Conservation (phyloP, 2,888 invertebrate genomes). For the Ferdinandea cuprea region DNA sequence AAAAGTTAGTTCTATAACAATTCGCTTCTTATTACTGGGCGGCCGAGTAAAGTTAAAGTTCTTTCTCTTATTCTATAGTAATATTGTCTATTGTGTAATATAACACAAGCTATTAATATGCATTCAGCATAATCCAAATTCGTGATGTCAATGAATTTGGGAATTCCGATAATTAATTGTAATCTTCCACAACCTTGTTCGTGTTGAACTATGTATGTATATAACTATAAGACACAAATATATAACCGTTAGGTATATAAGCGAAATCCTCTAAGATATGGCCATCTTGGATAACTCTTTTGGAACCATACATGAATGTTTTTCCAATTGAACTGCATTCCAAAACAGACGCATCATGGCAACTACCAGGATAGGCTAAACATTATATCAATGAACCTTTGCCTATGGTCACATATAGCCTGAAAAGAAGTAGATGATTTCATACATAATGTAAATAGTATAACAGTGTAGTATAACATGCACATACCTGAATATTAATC, state of each 20-base stretch:
- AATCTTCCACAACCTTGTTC: slow-evolving; percentile 8
- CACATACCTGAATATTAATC: background rate
- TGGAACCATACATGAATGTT: too few species aligned
- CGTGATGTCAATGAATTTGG: slow-evolving; percentile 1
- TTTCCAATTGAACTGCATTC: too few species aligned
- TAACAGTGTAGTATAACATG: background rate
- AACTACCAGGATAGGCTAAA: too few species aligned
- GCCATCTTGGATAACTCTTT: slow-evolving; percentile 1
- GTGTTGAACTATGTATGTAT: slow-evolving; percentile 7
- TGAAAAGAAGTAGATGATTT: background rate
- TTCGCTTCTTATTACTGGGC: too few species aligned
- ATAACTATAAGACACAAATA: slow-evolving; percentile 12
- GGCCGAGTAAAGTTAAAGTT: too few species aligned
- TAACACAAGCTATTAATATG: slow-evolving; percentile 3
- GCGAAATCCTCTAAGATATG: slow-evolving; percentile 24
- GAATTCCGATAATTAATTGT: slow-evolving; percentile 5
- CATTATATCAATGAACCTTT: too few species aligned
- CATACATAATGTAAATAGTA: background rate
- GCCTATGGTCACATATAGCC: too few species aligned
- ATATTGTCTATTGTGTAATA: slow-evolving; percentile 21
- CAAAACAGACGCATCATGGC: too few species aligned
- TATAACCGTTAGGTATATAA: background rate
- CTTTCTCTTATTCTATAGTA: slow-evolving; percentile 20
- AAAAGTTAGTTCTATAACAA: too few species aligned
- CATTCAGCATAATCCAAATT: slow-evolving; percentile 7